Evolutionary conservation across 1,140 invertebrate species (phyloP).

Genomic region (Chymomyza costata): DNA sequence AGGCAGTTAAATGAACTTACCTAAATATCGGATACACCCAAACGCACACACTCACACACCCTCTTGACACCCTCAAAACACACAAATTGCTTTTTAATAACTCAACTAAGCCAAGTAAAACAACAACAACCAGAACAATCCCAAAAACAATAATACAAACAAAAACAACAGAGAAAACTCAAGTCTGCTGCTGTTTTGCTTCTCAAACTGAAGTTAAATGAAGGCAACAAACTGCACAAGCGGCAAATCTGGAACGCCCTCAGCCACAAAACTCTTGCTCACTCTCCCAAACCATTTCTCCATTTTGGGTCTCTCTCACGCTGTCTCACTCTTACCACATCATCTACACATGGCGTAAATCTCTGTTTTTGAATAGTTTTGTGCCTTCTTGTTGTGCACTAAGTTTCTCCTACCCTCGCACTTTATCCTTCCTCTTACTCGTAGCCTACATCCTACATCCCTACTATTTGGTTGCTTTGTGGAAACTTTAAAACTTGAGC

Average conservation of each 20-base stretch:
- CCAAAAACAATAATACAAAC: slow-evolving; percentile 30
- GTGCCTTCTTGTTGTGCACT: too few species aligned
- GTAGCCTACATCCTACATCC: slow-evolving; percentile 1
- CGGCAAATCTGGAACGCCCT: slow-evolving; percentile 46
- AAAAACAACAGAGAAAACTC: slow-evolving; percentile 33
- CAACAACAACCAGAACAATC: slow-evolving; percentile 14
- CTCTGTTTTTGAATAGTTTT: slow-evolving; percentile 69
- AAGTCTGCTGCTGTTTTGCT: slow-evolving; percentile 32
- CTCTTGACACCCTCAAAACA: slow-evolving; percentile 21
- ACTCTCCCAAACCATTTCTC: slow-evolving; percentile 1
- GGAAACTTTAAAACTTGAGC: slow-evolving; percentile 67
- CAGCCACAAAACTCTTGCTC: slow-evolving; percentile 10
- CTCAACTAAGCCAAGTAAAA: slow-evolving; percentile 63
- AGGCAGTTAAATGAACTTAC: slow-evolving; percentile 31
- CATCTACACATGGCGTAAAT: slow-evolving; percentile 30
- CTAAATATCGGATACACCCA: slow-evolving; percentile 19
- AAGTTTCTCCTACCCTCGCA: too few species aligned
- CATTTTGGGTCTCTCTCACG: too few species aligned
- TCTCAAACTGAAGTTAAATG: slow-evolving; percentile 59
- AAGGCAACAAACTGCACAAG: slow-evolving; percentile 49
- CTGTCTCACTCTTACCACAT: background rate
- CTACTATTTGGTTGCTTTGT: slow-evolving; percentile 14
- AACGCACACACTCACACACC: slow-evolving; percentile 15
- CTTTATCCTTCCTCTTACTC: slow-evolving; percentile 28
- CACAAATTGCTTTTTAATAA: slow-evolving; percentile 71